Evolutionary conservation across 2,888 invertebrate species (phyloP).

Genomic region (Blera fallax): DNA sequence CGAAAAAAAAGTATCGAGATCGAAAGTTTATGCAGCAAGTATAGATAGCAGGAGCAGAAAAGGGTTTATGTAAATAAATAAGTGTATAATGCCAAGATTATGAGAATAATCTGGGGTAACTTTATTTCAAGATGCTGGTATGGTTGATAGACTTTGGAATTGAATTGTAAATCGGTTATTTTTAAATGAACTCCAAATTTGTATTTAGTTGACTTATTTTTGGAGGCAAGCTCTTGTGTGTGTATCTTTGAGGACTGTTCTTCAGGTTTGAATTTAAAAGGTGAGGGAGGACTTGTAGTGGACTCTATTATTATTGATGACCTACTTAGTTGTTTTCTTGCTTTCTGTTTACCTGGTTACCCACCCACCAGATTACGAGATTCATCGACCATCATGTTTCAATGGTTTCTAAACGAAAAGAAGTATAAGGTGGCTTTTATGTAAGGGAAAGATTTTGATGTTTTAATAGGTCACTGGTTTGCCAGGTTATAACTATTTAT

Average conservation of each 20-base stretch:
- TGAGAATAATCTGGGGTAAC: slow-evolving; percentile 56
- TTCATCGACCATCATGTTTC: background rate
- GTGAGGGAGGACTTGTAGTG: no score
- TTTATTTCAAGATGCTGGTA: slow-evolving; percentile 32
- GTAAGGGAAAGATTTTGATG: background rate
- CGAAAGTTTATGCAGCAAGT: slow-evolving; percentile 5
- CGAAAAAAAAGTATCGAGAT: background rate
- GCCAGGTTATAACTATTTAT: no score
- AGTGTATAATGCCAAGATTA: slow-evolving; percentile 63
- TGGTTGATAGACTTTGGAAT: slow-evolving; percentile 33
- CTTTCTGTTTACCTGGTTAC: background rate
- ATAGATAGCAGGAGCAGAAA: background rate
- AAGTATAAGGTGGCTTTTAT: background rate
- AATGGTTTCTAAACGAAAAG: background rate
- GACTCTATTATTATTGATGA: background rate
- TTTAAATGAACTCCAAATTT: slow-evolving; percentile 39
- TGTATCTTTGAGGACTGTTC: background rate
- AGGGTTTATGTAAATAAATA: slow-evolving; percentile 56
- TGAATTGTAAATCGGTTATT: slow-evolving; percentile 50
- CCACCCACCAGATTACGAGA: background rate
- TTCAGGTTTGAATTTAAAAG: background rate
- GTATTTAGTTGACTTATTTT: slow-evolving; percentile 20
- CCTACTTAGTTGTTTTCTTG: background rate
- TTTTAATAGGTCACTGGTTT: no score
- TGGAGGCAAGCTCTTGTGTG: background rate